Evolutionary conservation across 2,888 invertebrate species (phyloP).

Genomic region (Pristionchus mayeri): DNA sequence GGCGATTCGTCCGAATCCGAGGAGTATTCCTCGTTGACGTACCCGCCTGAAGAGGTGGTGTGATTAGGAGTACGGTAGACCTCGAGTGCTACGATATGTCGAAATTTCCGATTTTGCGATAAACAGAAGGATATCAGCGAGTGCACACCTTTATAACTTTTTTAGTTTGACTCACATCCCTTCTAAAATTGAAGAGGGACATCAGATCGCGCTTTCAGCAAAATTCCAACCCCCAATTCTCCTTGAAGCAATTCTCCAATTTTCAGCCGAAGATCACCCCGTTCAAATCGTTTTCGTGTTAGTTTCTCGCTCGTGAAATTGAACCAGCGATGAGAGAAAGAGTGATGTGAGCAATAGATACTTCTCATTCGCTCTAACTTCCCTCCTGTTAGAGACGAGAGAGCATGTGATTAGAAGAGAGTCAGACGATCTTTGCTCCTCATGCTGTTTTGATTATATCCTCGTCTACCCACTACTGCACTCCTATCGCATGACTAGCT

Average conservation of each 20-base stretch:
- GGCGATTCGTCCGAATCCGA: slow-evolving; percentile 49
- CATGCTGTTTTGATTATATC: slow-evolving; percentile 12
- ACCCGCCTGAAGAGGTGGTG: slow-evolving; percentile 9
- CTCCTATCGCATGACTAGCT: no score
- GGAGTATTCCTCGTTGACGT: slow-evolving; percentile 29
- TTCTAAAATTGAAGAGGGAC: no score
- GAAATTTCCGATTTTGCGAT: no score
- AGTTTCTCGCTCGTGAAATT: neutral
- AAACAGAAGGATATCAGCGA: no score
- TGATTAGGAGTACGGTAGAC: neutral
- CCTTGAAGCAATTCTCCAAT: neutral
- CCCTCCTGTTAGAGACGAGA: no score
- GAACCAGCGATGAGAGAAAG: neutral
- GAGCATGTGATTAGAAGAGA: no score
- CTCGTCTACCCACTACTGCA: neutral
- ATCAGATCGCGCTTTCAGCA: no score
- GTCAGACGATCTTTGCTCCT: no score
- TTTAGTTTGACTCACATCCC: no score
- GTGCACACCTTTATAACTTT: no score
- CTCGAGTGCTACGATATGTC: no score
- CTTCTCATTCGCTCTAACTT: no score
- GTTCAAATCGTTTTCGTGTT: neutral
- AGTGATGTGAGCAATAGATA: neutral
- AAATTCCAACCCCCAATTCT: neutral
- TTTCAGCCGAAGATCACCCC: neutral